A percentile compares a stretch with the other conserved stretches of the same genome.
Conservation (phyloP, 92 coral and sea anemone species). For the Heliopora coerulea region DNA sequence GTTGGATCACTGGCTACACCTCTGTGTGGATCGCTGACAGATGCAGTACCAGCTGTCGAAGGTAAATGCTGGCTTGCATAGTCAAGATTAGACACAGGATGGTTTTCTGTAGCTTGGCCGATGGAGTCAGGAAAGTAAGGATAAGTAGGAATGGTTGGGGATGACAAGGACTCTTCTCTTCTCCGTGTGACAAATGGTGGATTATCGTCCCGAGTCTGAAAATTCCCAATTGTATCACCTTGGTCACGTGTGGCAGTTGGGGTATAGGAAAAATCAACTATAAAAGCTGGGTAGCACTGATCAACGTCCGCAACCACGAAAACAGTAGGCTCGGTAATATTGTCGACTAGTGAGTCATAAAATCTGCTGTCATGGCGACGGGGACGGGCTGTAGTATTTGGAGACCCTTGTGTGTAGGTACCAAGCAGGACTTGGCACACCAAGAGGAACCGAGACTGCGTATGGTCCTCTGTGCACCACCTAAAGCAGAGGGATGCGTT, state of each 20-base stretch:
- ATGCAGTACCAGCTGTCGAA: background rate
- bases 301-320: slow-evolving; percentile 69
- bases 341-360: slow-evolving; percentile 80
- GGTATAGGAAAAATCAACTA: slow-evolving; percentile 46
- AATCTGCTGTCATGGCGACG: slow-evolving; percentile 44
- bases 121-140: background rate
- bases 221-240: background rate
- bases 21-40: background rate
- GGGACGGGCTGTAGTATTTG: slow-evolving; percentile 39
- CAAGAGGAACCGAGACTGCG: slow-evolving; percentile 62
- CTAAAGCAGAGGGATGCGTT: slow-evolving; percentile 58
- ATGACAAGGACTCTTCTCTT: background rate
- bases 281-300: slow-evolving; percentile 73
- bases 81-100: background rate
- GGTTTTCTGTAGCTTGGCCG: background rate
- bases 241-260: background rate
- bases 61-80: background rate
- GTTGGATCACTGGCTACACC: background rate
- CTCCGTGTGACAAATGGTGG: background rate
- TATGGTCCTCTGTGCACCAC: slow-evolving; percentile 55
- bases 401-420: slow-evolving; percentile 65
- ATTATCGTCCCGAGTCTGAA: background rate
- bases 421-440: slow-evolving; percentile 78
- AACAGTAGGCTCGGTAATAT: slow-evolving; percentile 57
- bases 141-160: slow-evolving; percentile 4